Evolutionary conservation across 2,113 vertebrate genomes (phyloP).

Genomic region (Sinosuthora webbiana): DNA sequence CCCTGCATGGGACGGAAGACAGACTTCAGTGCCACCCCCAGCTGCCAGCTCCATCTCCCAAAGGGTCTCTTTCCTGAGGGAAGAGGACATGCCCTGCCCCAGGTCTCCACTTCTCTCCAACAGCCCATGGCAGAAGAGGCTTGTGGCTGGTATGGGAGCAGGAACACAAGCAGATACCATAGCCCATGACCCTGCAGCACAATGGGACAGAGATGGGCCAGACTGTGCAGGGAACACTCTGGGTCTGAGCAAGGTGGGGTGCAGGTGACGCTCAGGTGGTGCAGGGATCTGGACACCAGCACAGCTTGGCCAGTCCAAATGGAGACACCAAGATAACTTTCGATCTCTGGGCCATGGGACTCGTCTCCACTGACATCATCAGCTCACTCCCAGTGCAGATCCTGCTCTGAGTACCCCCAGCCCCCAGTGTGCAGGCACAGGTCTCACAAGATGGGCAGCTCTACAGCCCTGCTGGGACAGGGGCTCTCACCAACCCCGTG

Average conservation of each 20-base stretch:
- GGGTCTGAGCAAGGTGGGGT: neutral
- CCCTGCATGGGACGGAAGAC: constrained; percentile 66
- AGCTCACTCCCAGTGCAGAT: neutral
- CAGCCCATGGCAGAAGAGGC: neutral
- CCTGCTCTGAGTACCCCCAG: neutral
- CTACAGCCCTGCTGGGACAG: accelerated
- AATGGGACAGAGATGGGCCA: neutral
- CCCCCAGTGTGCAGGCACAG: accelerated
- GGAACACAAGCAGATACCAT: neutral
- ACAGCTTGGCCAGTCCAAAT: neutral
- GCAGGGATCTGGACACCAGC: neutral
- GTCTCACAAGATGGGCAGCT: neutral
- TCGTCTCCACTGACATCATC: neutral
- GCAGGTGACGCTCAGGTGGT: neutral
- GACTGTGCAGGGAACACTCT: neutral
- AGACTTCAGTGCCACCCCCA: neutral
- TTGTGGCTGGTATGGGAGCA: neutral
- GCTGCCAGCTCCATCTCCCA: neutral
- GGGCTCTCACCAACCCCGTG: accelerated
- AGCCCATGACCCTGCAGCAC: neutral
- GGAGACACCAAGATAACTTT: neutral
- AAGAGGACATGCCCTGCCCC: neutral
- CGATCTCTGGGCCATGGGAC: neutral
- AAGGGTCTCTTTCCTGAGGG: neutral
- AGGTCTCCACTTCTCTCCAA: neutral